Evolutionary conservation across 1,140 invertebrate genomes (phyloP), one percentile per base, ranked within the genome.

Genomic region (Streblospio benedicti): DNA sequence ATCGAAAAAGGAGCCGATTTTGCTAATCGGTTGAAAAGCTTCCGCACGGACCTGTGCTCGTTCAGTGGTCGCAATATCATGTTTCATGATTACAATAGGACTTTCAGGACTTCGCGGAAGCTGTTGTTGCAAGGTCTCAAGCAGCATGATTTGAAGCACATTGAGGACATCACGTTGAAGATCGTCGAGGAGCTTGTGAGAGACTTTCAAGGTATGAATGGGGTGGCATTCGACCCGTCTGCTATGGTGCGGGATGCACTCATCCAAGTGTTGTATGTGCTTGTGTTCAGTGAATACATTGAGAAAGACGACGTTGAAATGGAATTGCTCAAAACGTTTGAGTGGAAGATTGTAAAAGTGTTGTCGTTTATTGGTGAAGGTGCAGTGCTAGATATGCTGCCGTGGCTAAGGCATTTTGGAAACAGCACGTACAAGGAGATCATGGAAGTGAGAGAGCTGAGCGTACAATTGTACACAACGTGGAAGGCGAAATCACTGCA

Each of bases 391-490:
- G 55, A 57, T 23, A 25, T 33, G 18, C 47, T 57, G 25, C 55
- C 55, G 33, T 57, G 55, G 55, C 25, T 57, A 25, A 23, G 55
- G 30, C 31, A 27, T 27, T 57, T 57, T 18, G 55, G 55, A 5
- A 57, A 57, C 41, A 18, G 23, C 14, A 57, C 55, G 1, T 57
- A 44, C 41, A 20, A 25, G 23, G n/a, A 44, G 20, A 18, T 57
- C 1, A 1, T 23, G 2, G 35, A 57, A 18, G 55, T 43, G 33
- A 57, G 47, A 27, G 18, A 4, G 41, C 43, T 57, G 5, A 18
- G 55, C n/a, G n/a, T n/a, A n/a, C n/a, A n/a, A n/a, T n/a, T n/a
- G n/a, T n/a, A n/a, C n/a, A n/a, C n/a, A n/a, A n/a, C n/a, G n/a
- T n/a, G n/a, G n/a, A n/a, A n/a, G n/a, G n/a, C n/a, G n/a, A n/a